Conservation (phyloP, 2,888 invertebrate genomes). For the Macaria notata region DNA sequence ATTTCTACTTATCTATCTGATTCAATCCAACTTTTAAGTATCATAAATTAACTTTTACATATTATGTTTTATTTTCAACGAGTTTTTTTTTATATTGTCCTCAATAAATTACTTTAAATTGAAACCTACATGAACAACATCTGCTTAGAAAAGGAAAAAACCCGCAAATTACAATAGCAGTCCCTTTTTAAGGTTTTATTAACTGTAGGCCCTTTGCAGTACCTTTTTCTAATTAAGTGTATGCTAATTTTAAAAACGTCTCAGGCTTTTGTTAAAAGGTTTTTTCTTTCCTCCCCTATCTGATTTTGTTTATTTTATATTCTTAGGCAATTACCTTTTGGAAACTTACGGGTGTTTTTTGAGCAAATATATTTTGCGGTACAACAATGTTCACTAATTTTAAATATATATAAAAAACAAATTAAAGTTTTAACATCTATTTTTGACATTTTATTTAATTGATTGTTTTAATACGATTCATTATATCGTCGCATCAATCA, state of each 20-base stretch:
- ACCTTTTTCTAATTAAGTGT: constrained; percentile 27
- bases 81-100: too few relatives aligned
- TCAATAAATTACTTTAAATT: too few relatives aligned
- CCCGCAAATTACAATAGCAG: constrained; percentile 5
- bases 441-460: too few relatives aligned
- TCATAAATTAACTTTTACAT: too few relatives aligned
- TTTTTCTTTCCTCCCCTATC: constrained; percentile 20
- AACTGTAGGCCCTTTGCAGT: constrained; percentile 23
- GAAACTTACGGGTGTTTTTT: constrained; percentile 3
- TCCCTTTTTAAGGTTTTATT: constrained; percentile 11
- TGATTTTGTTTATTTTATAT: constrained; percentile 23
- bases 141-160: constrained; percentile 1
- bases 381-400: too few relatives aligned
- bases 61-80: too few relatives aligned
- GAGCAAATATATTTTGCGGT: background rate
- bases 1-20: too few relatives aligned
- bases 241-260: constrained; percentile 25
- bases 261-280: constrained; percentile 19
- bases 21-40: too few relatives aligned
- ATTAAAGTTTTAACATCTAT: too few relatives aligned
- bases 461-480: too few relatives aligned
- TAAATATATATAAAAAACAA: too few relatives aligned
- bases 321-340: constrained; percentile 11
- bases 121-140: background rate
- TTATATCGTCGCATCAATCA: too few relatives aligned